phyloP scores from a whole-genome alignment of 2,888 invertebrate genomes.

The Diloba caeruleocephala region DNA sequence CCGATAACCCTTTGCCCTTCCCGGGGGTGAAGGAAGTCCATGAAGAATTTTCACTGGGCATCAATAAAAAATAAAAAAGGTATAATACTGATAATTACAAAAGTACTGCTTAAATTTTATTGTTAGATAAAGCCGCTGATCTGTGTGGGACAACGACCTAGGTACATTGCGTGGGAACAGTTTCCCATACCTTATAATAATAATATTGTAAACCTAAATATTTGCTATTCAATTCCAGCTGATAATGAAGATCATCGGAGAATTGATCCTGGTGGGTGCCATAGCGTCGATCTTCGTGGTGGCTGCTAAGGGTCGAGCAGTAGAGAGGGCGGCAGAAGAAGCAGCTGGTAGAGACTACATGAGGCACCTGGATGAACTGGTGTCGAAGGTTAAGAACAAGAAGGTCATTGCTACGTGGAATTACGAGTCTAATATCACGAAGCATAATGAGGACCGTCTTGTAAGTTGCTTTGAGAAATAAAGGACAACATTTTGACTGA shows the following conservation, averaged over 20 bases:
- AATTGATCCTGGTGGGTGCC: conserved; percentile 80
- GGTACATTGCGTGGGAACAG: too few species aligned
- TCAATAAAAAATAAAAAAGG: too few species aligned
- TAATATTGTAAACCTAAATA: background rate
- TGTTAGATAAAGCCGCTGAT: too few species aligned
- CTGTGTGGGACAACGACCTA: too few species aligned
- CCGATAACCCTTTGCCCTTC: too few species aligned
- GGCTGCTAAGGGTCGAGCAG: conserved; percentile 80
- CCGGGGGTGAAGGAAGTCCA: too few species aligned
- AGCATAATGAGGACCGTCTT: conserved; percentile 89
- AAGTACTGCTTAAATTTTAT: too few species aligned
- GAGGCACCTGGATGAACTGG: conserved; percentile 89
- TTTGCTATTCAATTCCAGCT: conserved; percentile 60
- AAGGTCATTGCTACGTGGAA: conserved; percentile 91
- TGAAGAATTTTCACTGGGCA: too few species aligned
- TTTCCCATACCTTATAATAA: too few species aligned
- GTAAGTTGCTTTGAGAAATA: conserved; percentile 58
- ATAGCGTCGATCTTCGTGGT: conserved; percentile 85
- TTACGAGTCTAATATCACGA: conserved; percentile 93
- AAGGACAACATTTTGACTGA: too few species aligned
- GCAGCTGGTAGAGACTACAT: conserved; percentile 90
- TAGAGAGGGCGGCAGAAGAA: conserved; percentile 87
- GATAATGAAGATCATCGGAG: conserved; percentile 81
- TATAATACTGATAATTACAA: too few species aligned
- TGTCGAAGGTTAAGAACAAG: conserved; percentile 88